phyloP scores from a whole-genome alignment of 2,888 invertebrate species.

The Barypeithes pellucidus region DNA sequence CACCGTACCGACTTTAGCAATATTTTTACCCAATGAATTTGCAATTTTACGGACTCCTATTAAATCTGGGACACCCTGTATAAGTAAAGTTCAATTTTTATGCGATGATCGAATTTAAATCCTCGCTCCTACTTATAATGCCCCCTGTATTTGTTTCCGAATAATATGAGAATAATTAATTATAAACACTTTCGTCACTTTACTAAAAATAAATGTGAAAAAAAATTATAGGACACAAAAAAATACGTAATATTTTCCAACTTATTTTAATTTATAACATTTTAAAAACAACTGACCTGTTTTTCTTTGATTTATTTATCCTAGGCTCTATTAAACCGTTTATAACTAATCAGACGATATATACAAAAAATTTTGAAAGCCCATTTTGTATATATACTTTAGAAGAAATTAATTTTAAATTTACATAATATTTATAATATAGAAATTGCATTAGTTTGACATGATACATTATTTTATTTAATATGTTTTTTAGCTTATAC shows the following conservation, averaged over 20 bases:
- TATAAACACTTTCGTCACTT: not conserved
- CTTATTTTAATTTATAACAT: conserved; percentile 1
- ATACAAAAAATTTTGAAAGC: conserved; percentile 60
- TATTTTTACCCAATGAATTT: too few relatives aligned
- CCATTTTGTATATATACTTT: conserved; percentile 57
- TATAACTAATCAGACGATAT: conserved; percentile 48
- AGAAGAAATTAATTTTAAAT: conserved; percentile 24
- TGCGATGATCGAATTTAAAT: too few relatives aligned
- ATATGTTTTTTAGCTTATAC: conserved; percentile 21
- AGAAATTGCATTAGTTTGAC: conserved; percentile 39
- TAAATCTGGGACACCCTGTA: too few relatives aligned
- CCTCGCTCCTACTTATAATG: not conserved
- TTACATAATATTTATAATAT: conserved; percentile 30
- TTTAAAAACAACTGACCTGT: conserved; percentile 24
- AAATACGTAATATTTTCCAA: conserved; percentile 12
- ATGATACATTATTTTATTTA: conserved; percentile 29
- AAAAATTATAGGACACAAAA: conserved; percentile 18
- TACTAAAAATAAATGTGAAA: not conserved
- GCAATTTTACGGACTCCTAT: too few relatives aligned
- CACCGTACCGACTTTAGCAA: too few relatives aligned
- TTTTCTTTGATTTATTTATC: conserved; percentile 25
- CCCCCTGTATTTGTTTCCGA: not conserved
- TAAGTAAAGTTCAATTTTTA: too few relatives aligned
- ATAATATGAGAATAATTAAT: not conserved
- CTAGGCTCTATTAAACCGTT: conserved; percentile 42